Percentiles rank a stretch among this genome's conserved stretches.
These are phyloP conservation scores for Sarcophaga caerulescens DNA, from an alignment of 2,888 invertebrate species.

Conservation along the genomic window DNA sequence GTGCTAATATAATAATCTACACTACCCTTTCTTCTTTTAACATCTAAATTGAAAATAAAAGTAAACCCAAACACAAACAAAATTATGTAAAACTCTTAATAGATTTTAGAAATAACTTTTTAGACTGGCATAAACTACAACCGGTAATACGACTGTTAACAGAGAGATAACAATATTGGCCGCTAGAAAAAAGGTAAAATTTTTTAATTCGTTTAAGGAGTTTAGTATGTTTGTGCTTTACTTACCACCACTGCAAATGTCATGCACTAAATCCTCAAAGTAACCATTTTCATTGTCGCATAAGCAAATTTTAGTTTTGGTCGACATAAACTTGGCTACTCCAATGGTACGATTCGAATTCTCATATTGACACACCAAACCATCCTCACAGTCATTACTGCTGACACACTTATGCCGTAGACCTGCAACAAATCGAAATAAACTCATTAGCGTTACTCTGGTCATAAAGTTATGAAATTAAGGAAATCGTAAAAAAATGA, in stretches of 20 bases:
- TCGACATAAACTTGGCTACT: conserved; percentile 79
- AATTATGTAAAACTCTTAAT: not conserved
- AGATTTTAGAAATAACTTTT: conserved; percentile 74
- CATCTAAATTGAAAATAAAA: conserved; percentile 31
- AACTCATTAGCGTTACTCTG: not conserved
- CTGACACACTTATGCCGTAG: conserved; percentile 83
- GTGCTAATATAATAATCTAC: conserved; percentile 32
- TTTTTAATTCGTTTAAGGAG: not conserved
- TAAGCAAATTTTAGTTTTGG: conserved; percentile 83
- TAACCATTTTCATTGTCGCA: conserved; percentile 85
- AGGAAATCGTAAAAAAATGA: not conserved
- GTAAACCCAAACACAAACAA: not conserved
- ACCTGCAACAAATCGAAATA: conserved; percentile 70
- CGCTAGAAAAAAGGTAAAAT: conserved; percentile 70
- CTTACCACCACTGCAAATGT: conserved; percentile 84
- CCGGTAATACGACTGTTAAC: conserved; percentile 73
- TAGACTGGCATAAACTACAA: conserved; percentile 74
- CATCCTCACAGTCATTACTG: conserved; percentile 85
- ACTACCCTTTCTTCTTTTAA: conserved; percentile 8
- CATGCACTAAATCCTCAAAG: conserved; percentile 83
- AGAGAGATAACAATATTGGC: conserved; percentile 73
- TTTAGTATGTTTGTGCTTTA: not conserved
- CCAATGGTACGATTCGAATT: conserved; percentile 82
- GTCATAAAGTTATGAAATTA: too few species aligned
- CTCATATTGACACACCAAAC: conserved; percentile 84